Conservation (phyloP, 2,888 invertebrate species). For the Brachynemurus nebulosus region DNA sequence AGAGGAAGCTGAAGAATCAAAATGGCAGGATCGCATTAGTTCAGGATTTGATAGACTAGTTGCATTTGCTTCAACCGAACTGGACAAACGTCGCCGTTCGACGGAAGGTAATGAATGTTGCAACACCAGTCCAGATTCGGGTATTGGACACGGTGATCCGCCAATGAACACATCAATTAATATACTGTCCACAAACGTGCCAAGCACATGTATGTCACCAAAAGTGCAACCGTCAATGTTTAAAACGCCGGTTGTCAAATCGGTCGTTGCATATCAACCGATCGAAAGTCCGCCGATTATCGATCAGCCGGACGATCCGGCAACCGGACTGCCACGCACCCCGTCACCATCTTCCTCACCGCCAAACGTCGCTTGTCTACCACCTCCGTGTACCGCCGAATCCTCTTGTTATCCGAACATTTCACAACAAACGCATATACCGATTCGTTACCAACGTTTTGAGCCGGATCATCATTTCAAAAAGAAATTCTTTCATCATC, state of each 20-base stretch:
- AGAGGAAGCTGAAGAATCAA: slow-evolving; percentile 64
- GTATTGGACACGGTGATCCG: slow-evolving; percentile 60
- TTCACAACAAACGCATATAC: slow-evolving; percentile 34
- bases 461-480: slow-evolving; percentile 58
- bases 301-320: slow-evolving; percentile 31
- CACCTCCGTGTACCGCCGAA: too few species aligned
- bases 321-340: slow-evolving; percentile 37
- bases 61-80: slow-evolving; percentile 83
- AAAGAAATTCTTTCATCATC: slow-evolving; percentile 65
- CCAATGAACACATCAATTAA: slow-evolving; percentile 33
- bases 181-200: slow-evolving; percentile 25
- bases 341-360: slow-evolving; percentile 40
- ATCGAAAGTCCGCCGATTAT: slow-evolving; percentile 35
- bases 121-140: slow-evolving; percentile 78
- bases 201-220: slow-evolving; percentile 26
- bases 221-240: slow-evolving; percentile 28
- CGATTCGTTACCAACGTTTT: slow-evolving; percentile 46
- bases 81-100: slow-evolving; percentile 74
- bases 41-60: slow-evolving; percentile 89
- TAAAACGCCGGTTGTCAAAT: slow-evolving; percentile 30
- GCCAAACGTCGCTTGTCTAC: slow-evolving; percentile 33
- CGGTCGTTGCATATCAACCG: slow-evolving; percentile 23
- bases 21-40: slow-evolving; percentile 88
- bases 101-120: slow-evolving; percentile 61
- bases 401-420: slow-evolving; percentile 23